These are phyloP conservation scores for Phrixothrix hirtus DNA, from an alignment of 2,888 invertebrate species.

Conservation along the genomic window DNA sequence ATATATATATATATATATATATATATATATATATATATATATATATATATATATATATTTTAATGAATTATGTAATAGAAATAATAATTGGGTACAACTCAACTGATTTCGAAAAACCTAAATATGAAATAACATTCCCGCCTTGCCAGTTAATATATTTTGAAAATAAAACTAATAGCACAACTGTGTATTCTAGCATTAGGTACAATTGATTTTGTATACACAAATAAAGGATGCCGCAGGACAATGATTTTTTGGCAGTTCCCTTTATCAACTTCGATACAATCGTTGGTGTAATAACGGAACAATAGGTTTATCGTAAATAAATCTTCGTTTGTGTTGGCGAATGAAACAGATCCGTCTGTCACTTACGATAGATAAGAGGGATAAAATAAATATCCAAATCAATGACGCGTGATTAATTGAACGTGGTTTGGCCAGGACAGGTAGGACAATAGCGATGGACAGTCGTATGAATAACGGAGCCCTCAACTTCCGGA, in stretches of 20 bases:
- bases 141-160: neutral
- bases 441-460: slow-evolving; percentile 54
- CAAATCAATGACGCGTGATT: slow-evolving; percentile 48
- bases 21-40: too few species aligned
- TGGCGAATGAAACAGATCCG: slow-evolving; percentile 22
- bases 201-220: too few species aligned
- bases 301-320: slow-evolving; percentile 13
- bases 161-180: too few species aligned
- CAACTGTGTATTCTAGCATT: too few species aligned
- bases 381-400: slow-evolving; percentile 52
- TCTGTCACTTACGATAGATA: slow-evolving; percentile 28
- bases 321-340: slow-evolving; percentile 30
- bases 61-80: slow-evolving; percentile 6
- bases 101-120: too few species aligned
- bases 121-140: neutral
- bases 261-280: neutral
- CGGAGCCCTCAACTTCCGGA: slow-evolving; percentile 31
- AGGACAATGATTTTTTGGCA: too few species aligned
- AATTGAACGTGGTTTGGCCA: slow-evolving; percentile 49
- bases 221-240: too few species aligned
- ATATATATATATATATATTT: too few species aligned
- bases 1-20: too few species aligned
- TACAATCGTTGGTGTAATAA: neutral
- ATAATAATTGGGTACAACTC: too few species aligned
- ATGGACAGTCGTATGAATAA: slow-evolving; percentile 48